Conservation (phyloP, 2,888 invertebrate species). For the Antheraea yamamai region DNA sequence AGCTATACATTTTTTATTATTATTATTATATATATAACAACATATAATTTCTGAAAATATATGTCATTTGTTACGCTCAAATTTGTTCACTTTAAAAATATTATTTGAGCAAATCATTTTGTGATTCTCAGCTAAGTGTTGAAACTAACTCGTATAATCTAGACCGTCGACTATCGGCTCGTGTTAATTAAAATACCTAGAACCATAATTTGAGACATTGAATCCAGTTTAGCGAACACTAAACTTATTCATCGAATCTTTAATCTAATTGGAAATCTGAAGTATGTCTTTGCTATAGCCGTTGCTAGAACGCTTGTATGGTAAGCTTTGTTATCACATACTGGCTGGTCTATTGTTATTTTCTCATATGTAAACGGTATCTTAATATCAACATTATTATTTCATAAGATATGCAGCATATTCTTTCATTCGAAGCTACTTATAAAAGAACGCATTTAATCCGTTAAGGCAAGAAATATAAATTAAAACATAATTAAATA, state of each 20-base stretch:
- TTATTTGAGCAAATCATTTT: constrained; percentile 43
- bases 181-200: neutral
- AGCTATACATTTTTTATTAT: constrained; percentile 19
- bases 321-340: neutral
- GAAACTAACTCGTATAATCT: constrained; percentile 23
- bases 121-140: constrained; percentile 25
- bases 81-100: constrained; percentile 21
- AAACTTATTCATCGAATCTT: neutral
- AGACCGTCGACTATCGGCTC: constrained; percentile 7
- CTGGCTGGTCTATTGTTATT: neutral
- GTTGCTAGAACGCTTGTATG: neutral
- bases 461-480: constrained; percentile 43
- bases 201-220: neutral
- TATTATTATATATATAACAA: no score
- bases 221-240: neutral
- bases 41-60: constrained; percentile 35
- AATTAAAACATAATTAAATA: constrained; percentile 45
- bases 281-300: neutral
- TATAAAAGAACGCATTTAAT: constrained; percentile 31
- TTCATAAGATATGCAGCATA: constrained; percentile 58
- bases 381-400: constrained; percentile 12
- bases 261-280: neutral
- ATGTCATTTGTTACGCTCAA: constrained; percentile 26
- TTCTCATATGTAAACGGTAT: neutral
- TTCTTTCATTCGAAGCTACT: constrained; percentile 17